Conservation (phyloP, 2,888 invertebrate genomes). For the Zonitis immaculata region DNA sequence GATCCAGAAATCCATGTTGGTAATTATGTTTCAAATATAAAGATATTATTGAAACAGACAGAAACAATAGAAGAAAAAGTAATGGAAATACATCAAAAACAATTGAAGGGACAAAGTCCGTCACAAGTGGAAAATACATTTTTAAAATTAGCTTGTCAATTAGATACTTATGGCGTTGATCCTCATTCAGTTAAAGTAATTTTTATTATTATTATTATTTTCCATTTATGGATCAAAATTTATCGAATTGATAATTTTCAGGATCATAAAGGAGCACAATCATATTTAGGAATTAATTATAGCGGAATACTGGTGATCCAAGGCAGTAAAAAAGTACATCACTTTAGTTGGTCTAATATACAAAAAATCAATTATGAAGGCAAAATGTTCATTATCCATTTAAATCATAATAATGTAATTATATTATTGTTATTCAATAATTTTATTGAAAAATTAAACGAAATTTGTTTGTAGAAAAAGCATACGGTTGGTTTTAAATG, state of each 20-base stretch:
- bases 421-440: slow-evolving; percentile 5
- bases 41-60: slow-evolving; percentile 88
- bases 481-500: slow-evolving; percentile 95
- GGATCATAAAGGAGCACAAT: slow-evolving; percentile 89
- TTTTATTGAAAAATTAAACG: slow-evolving; percentile 11
- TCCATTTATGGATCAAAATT: too few species aligned
- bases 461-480: slow-evolving; percentile 67
- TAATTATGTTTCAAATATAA: slow-evolving; percentile 87
- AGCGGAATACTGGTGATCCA: slow-evolving; percentile 93
- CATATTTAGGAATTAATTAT: slow-evolving; percentile 93
- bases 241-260: too few species aligned
- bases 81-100: slow-evolving; percentile 84
- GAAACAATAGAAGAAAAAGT: slow-evolving; percentile 88
- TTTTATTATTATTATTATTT: too few species aligned
- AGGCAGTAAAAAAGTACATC: slow-evolving; percentile 86
- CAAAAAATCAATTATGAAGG: slow-evolving; percentile 96
- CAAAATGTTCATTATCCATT: slow-evolving; percentile 94
- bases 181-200: slow-evolving; percentile 94
- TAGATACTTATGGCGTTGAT: slow-evolving; percentile 97
- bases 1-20: slow-evolving; percentile 82
- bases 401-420: slow-evolving; percentile 84
- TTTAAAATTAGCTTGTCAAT: slow-evolving; percentile 81
- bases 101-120: slow-evolving; percentile 80
- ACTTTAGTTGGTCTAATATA: slow-evolving; percentile 94
- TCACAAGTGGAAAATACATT: slow-evolving; percentile 87